Conservation (phyloP, 2,113 vertebrate species). For the Oceanodroma tethys region DNA sequence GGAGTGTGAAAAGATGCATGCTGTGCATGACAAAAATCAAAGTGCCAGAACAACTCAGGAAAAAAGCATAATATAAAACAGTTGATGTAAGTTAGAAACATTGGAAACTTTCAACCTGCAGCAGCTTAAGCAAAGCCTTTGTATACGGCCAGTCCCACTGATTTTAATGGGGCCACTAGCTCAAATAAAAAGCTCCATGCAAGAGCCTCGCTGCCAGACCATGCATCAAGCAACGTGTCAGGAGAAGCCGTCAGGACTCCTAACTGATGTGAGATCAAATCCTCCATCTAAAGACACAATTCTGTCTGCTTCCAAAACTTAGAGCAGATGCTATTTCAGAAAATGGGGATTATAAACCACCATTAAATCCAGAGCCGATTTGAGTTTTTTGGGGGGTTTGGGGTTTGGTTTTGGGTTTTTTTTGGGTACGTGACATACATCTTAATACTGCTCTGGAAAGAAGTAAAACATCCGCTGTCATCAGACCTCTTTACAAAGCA, state of each 20-base stretch:
- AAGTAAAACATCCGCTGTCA: neutral
- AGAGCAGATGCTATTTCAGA: neutral
- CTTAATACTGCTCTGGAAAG: neutral
- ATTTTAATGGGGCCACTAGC: neutral
- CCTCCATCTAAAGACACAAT: neutral
- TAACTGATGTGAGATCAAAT: neutral
- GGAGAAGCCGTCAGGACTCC: neutral
- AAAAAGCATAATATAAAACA: neutral
- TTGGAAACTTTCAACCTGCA: neutral
- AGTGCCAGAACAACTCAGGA: slow-evolving; percentile 1
- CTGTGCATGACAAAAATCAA: slow-evolving; percentile 8
- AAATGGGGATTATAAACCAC: neutral
- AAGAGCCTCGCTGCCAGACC: neutral
- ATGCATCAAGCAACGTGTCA: neutral
- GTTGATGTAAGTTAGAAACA: neutral
- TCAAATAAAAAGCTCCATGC: neutral
- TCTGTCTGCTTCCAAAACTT: neutral
- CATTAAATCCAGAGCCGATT: neutral
- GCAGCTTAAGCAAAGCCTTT: neutral
- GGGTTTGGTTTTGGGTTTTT: neutral
- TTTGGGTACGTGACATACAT: fast-evolving
- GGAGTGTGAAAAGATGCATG: slow-evolving; percentile 11
- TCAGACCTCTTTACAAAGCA: neutral
- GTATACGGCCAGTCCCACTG: neutral
- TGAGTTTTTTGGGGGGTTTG: neutral